Evolutionary conservation across 2,113 vertebrate genomes (phyloP).

Genomic region (Chaetura pelagica): DNA sequence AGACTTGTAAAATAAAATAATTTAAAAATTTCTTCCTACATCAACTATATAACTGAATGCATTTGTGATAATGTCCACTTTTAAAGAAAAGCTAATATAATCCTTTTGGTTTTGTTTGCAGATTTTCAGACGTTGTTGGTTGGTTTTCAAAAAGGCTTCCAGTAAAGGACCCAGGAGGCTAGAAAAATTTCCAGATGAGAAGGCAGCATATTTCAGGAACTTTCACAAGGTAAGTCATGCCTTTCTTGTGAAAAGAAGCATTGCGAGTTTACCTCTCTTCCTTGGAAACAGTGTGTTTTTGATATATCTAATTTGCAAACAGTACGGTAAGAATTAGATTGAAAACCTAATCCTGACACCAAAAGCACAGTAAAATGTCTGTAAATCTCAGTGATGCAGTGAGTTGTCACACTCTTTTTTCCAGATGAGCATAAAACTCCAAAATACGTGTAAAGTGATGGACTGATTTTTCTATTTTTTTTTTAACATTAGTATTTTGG

Average conservation of each 20-base stretch:
- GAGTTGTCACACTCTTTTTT: not conserved
- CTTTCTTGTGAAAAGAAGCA: not conserved
- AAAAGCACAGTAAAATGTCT: not conserved
- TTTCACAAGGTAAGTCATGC: slow-evolving; percentile 90
- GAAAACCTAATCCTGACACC: not conserved
- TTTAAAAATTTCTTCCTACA: not conserved
- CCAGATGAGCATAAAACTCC: not conserved
- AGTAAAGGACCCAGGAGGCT: slow-evolving; percentile 96
- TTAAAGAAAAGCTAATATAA: slow-evolving; percentile 6
- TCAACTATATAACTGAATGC: not conserved
- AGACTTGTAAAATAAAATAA: not conserved
- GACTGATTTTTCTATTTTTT: not conserved
- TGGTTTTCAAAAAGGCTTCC: slow-evolving; percentile 98
- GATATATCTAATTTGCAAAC: not conserved
- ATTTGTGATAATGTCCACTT: not conserved
- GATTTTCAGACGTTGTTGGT: slow-evolving; percentile 97
- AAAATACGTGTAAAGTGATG: not conserved
- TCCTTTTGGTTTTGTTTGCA: slow-evolving; percentile 75
- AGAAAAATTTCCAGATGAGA: slow-evolving; percentile 99
- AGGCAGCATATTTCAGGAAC: slow-evolving; percentile 96
- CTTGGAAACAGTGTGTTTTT: not conserved
- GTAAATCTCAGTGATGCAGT: not conserved
- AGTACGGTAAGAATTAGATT: not conserved
- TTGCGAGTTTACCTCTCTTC: not conserved
- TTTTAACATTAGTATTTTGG: not conserved